phyloP scores from a whole-genome alignment of 2,888 invertebrate genomes.

The Tipula helvola region DNA sequence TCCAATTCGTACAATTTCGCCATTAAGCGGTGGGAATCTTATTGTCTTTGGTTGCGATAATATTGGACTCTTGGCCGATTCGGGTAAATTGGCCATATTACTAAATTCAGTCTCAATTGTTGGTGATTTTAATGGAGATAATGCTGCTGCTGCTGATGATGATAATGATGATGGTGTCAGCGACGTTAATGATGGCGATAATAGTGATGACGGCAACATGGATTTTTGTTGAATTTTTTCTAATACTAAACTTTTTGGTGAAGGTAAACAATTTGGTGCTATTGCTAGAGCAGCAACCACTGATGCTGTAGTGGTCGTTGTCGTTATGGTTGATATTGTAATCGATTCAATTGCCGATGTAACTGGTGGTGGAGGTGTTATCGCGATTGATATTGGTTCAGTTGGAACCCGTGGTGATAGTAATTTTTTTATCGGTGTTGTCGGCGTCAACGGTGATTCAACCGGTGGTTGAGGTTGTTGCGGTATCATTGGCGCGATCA shows the following conservation, averaged over 20 bases:
- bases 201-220: constrained; percentile 20
- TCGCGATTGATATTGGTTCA: background rate
- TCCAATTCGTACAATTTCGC: constrained; percentile 29
- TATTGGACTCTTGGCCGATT: constrained; percentile 46
- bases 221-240: constrained; percentile 21
- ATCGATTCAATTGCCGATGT: constrained; percentile 22
- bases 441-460: background rate
- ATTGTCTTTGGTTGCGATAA: constrained; percentile 70
- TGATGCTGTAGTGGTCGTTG: constrained; percentile 22
- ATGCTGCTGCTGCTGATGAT: constrained; percentile 19
- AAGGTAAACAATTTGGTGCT: constrained; percentile 14
- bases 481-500: background rate
- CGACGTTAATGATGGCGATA: constrained; percentile 32
- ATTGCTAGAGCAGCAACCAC: constrained; percentile 12
- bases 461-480: background rate
- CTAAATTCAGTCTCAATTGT: constrained; percentile 11
- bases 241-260: constrained; percentile 18
- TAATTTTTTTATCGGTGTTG: background rate
- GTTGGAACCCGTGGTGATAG: background rate
- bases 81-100: background rate
- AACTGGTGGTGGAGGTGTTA: constrained; percentile 20
- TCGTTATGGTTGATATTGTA: constrained; percentile 17
- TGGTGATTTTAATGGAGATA: background rate
- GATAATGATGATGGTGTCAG: constrained; percentile 27
- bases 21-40: constrained; percentile 53